A percentile compares a stretch with the other conserved stretches of the same genome.
phyloP scores from a whole-genome alignment of 2,113 vertebrate species.

The Syngnathoides biaculeatus region DNA sequence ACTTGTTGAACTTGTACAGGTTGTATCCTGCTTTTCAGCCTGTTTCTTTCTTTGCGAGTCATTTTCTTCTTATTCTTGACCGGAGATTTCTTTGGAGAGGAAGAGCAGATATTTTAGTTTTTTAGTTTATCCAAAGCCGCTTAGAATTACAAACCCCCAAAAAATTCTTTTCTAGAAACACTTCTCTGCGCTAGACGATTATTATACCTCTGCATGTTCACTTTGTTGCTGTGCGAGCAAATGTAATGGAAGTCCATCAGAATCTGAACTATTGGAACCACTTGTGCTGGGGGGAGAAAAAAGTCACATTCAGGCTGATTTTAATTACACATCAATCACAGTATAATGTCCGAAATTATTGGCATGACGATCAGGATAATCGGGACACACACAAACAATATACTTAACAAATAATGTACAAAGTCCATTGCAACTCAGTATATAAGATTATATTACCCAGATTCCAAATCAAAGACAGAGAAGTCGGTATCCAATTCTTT shows the following conservation, averaged over 20 bases:
- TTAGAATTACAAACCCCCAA: background rate
- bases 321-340: background rate
- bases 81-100: constrained; percentile 31
- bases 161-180: background rate
- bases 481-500: constrained; percentile 61
- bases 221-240: constrained; percentile 44
- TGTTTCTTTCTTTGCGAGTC: constrained; percentile 74
- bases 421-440: too few species aligned
- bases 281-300: constrained; percentile 73
- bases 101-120: background rate
- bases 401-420: too few species aligned
- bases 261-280: constrained; percentile 86
- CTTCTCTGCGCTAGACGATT: background rate
- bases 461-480: constrained; percentile 83
- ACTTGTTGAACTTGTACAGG: constrained; percentile 19
- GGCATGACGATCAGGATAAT: background rate
- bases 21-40: constrained; percentile 26
- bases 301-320: constrained; percentile 4
- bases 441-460: constrained; percentile 73
- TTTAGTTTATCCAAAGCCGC: background rate
- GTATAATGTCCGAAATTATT: background rate
- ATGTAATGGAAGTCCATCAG: constrained; percentile 74
- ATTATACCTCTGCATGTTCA: constrained; percentile 50
- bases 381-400: too few species aligned
- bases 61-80: constrained; percentile 67